Evolutionary conservation across 2,888 invertebrate genomes (phyloP), one percentile per base, ranked within the genome.

Genomic region (Caradrina clavipalpis): DNA sequence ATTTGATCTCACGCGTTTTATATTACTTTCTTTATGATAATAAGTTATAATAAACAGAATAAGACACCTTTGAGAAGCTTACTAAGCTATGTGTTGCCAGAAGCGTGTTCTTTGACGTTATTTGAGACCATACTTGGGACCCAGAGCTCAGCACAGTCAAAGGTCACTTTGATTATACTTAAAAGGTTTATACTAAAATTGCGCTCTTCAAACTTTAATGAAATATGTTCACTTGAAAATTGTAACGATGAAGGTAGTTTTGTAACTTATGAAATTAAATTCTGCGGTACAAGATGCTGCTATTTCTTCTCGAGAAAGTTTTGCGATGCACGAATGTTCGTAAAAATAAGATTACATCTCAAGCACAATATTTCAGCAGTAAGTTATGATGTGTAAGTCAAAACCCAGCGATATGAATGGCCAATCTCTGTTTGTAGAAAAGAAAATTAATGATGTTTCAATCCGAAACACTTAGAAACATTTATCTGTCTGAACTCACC

Each of bases 401-500:
- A 76, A 76, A 61, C 58, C 54, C 58, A 39, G 54, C 53, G n/a
- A 72, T 73, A 82, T 80, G 73, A 83, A 84, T 80, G 78, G 78
- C 81, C 77, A 82, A 75, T 76, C 73, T 73, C 69, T 17, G 73
- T 77, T 75, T 73, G 62, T 69, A 67, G 78, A 76, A 86, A 88
- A 87, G 88, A 71, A 90, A 91, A 94, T 93, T 93, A 94, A 94
- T 93, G 93, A 92, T 91, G 88, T 89, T 87, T 90, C 90, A 89
- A 92, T 91, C 88, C 89, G 83, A 88, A 89, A 88, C 89, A 89
- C 86, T 87, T 81, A 87, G 87, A 87, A 89, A 90, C 88, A 91
- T 93, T 91, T 92, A 91, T 91, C 89, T 85, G 84, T 88, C 81
- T 85, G 89, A 88, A 88, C 90, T 91, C 89, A 90, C 91, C 86